Evolutionary conservation across 2,113 vertebrate species (phyloP), one percentile per base, ranked within the genome.

Genomic region (Passer domesticus): DNA sequence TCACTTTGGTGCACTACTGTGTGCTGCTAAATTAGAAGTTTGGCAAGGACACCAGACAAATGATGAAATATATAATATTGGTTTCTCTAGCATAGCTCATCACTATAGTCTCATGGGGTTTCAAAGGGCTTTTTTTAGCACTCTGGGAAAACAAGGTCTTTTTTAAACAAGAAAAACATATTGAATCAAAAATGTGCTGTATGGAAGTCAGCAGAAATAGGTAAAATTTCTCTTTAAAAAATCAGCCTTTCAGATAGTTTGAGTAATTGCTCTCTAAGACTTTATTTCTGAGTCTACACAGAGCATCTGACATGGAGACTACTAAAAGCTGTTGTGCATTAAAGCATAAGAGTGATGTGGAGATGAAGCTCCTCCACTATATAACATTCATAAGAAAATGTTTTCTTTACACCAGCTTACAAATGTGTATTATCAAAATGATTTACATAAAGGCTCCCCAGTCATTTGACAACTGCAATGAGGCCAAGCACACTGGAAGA

Each of bases 1-100:
- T 97, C 97, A 97, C 73, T 88, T 94, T 83, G 90, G 93, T 91
- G 88, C 90, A 95, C 95, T 95, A 95, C 96, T 95, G 94, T 94
- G 91, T 3, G 2, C 94, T 94, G 90, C 95, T 97, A 91, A 94
- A 95, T 89, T 94, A 84, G 90, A 93, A 93, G 83, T 89, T 95
- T 97, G 96, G 97, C 97, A 95, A 84, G 85, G 84, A 75, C 76
- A 79, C 35, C 75, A 91, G 91, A 94, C 90, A 96, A 97, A 97
- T 58, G 82, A 92, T 94, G 90, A 95, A 95, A 97, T 88, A 91
- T 92, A 91, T 79, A 94, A 94, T 82, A 95, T 78, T 92, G 91
- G 95, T 95, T 96, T 96, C 93, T 88, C 87, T 33, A 53, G 83
- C 70, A 72, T 47, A 94, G 64, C 85, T 93, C 90, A 85, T 92